These are phyloP conservation scores for Mus musculus DNA, from an alignment of 2,113 vertebrate genomes.

Conservation along the genomic window GRCm39 chr13:12521501-12522000, in stretches of 20 bases:
- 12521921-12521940: constrained; percentile 5
- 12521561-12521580: not conserved
- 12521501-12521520: no score
- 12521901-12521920: not conserved
- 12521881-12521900: not conserved
- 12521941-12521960: not conserved
- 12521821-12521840: not conserved
- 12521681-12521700: fast-evolving
- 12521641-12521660: not conserved
- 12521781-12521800: not conserved
- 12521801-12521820: not conserved
- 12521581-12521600: fast-evolving
- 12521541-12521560: not conserved
- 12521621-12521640: not conserved
- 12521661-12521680: no score
- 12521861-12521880: not conserved
- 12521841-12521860: not conserved
- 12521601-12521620: not conserved
- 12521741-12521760: not conserved
- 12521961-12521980: not conserved
- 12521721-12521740: not conserved
- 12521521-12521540: not conserved
- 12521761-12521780: not conserved
- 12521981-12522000: constrained; percentile 10
- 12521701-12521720: fast-evolving